Percentiles rank a stretch among this genome's conserved stretches.
Evolutionary conservation across 2,113 vertebrate genomes (phyloP).

Genomic region (Dicentrarchus labrax): DNA sequence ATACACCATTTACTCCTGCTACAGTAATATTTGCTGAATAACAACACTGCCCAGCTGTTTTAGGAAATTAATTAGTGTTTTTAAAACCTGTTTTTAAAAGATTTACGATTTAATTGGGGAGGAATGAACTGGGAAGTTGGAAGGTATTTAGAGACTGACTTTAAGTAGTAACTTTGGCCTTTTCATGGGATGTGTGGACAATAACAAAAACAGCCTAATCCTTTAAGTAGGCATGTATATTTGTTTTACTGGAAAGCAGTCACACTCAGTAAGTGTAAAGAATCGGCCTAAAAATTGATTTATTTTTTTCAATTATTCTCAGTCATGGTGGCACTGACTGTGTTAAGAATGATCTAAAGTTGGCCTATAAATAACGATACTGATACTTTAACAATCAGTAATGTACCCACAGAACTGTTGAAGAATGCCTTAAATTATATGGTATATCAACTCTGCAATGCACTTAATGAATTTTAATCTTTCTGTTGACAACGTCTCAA

Average conservation of each 20-base stretch:
- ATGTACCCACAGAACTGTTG: not conserved
- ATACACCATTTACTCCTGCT: not conserved
- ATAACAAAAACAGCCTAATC: not conserved
- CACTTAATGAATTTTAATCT: not conserved
- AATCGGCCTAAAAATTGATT: not conserved
- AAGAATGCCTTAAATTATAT: not conserved
- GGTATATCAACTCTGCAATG: not conserved
- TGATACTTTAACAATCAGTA: not conserved
- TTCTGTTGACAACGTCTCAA: constrained; percentile 32
- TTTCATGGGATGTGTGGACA: not conserved
- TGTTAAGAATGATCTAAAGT: not conserved
- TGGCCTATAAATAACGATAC: not conserved
- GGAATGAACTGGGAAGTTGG: not conserved
- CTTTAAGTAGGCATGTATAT: not conserved
- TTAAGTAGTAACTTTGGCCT: not conserved
- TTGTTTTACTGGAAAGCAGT: not conserved
- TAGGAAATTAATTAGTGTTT: not conserved
- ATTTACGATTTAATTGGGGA: not conserved
- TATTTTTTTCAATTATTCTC: not conserved
- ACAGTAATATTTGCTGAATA: not conserved
- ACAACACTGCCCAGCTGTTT: not conserved
- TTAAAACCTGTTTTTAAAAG: not conserved
- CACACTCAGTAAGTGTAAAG: not conserved
- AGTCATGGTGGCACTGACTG: not conserved
- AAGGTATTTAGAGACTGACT: not conserved